These are phyloP conservation scores for Talpa occidentalis DNA, from an alignment of 2,113 vertebrate species.

Conservation along the genomic window DNA sequence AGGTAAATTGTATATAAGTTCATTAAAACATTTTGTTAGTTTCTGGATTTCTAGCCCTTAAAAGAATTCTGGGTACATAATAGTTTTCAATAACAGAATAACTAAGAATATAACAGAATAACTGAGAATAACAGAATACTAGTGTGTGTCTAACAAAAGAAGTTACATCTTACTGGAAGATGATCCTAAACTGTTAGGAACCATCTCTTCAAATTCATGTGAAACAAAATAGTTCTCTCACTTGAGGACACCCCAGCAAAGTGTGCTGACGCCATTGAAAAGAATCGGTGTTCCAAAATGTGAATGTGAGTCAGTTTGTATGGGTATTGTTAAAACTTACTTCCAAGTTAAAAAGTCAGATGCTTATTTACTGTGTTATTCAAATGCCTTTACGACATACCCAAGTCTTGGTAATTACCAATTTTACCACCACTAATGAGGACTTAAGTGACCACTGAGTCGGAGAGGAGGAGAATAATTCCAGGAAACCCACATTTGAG, in stretches of 20 bases:
- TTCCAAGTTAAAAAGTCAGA: constrained; percentile 31
- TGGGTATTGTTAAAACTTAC: background rate
- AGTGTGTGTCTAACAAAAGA: background rate
- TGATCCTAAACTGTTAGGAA: background rate
- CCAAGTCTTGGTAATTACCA: background rate
- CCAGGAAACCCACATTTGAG: background rate
- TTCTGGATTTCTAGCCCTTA: background rate
- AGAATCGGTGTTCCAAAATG: background rate
- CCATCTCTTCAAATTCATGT: background rate
- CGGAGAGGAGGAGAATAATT: background rate
- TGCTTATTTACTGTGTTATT: background rate
- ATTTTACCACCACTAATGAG: background rate
- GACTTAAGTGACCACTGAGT: background rate
- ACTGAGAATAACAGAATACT: background rate
- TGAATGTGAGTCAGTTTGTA: background rate
- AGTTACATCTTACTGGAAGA: background rate
- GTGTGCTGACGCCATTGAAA: background rate
- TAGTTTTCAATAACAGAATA: constrained; percentile 23
- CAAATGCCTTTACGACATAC: background rate
- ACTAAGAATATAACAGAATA: background rate
- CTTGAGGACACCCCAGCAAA: background rate
- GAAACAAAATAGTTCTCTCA: background rate
- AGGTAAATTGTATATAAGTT: background rate
- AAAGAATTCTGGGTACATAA: background rate
- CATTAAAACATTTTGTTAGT: background rate